These are phyloP conservation scores for Polypedilum vanderplanki DNA, from an alignment of 1,140 invertebrate genomes.

Conservation along the genomic window DNA sequence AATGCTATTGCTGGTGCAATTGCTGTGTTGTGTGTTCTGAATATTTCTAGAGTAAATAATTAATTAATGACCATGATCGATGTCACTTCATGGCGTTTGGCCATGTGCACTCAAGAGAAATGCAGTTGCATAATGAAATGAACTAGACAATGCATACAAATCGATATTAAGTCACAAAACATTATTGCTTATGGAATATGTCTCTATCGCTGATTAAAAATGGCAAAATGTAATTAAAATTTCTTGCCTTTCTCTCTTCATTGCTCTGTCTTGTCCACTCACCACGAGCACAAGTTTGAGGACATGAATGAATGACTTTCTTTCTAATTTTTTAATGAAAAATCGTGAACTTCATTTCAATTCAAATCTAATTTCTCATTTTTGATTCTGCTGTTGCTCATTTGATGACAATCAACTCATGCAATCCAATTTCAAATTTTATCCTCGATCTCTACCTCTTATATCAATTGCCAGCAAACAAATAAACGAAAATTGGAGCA, in stretches of 20 bases:
- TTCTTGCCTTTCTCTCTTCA: background rate
- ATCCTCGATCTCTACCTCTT: too few relatives aligned
- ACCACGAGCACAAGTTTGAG: background rate
- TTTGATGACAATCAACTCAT: too few relatives aligned
- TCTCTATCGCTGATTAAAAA: background rate
- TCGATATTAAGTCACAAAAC: background rate
- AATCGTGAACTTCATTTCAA: constrained; percentile 18
- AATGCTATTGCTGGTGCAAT: too few relatives aligned
- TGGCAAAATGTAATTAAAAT: background rate
- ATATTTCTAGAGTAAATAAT: background rate
- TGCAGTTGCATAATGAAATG: background rate
- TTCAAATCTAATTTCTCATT: background rate
- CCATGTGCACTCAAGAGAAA: constrained; percentile 2
- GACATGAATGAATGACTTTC: background rate
- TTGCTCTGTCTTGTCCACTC: constrained; percentile 5
- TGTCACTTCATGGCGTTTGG: background rate
- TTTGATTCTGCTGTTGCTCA: too few relatives aligned
- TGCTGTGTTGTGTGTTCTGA: too few relatives aligned
- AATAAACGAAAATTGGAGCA: background rate
- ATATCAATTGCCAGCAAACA: background rate
- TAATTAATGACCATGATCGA: constrained; percentile 4
- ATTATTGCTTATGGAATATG: background rate
- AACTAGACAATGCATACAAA: background rate
- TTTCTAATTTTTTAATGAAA: background rate
- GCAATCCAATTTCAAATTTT: too few relatives aligned